phyloP scores from a whole-genome alignment of 2,888 invertebrate species.

The Listrodromus nycthemerus region DNA sequence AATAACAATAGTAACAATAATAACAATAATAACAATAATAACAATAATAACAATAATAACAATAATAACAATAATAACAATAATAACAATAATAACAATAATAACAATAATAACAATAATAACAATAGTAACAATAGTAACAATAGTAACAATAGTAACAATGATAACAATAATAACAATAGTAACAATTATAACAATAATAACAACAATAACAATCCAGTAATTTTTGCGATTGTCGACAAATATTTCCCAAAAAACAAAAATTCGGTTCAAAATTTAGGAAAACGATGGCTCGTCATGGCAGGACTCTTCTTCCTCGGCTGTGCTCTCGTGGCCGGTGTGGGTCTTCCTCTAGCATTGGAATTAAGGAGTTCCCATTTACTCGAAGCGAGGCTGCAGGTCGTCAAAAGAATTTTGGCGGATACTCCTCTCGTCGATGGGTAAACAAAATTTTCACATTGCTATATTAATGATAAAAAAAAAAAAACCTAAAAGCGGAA shows the following conservation, averaged over 20 bases:
- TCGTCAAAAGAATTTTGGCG: slow-evolving; percentile 86
- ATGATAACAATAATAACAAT: slow-evolving; percentile 9
- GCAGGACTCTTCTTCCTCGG: slow-evolving; percentile 81
- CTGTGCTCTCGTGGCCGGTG: slow-evolving; percentile 83
- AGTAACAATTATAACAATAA: slow-evolving; percentile 2
- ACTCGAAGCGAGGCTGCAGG: slow-evolving; percentile 86
- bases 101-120: slow-evolving; percentile 1
- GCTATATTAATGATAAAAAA: not conserved
- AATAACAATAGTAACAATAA: slow-evolving; percentile 11
- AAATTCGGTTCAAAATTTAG: slow-evolving; percentile 65
- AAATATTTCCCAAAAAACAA: not conserved
- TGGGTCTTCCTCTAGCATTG: slow-evolving; percentile 85
- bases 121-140: not conserved
- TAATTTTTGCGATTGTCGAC: too few relatives aligned
- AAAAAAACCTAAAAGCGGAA: not conserved
- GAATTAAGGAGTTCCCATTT: slow-evolving; percentile 86
- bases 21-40: slow-evolving; percentile 16
- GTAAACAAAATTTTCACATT: slow-evolving; percentile 73
- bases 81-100: not conserved
- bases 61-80: slow-evolving; percentile 12
- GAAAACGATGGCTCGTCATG: slow-evolving; percentile 80
- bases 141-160: not conserved
- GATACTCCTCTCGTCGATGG: slow-evolving; percentile 87
- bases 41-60: not conserved
- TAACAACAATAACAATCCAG: slow-evolving; percentile 2